Conservation (phyloP, 1,140 invertebrate genomes). For the Lordiphosa mommai region DNA sequence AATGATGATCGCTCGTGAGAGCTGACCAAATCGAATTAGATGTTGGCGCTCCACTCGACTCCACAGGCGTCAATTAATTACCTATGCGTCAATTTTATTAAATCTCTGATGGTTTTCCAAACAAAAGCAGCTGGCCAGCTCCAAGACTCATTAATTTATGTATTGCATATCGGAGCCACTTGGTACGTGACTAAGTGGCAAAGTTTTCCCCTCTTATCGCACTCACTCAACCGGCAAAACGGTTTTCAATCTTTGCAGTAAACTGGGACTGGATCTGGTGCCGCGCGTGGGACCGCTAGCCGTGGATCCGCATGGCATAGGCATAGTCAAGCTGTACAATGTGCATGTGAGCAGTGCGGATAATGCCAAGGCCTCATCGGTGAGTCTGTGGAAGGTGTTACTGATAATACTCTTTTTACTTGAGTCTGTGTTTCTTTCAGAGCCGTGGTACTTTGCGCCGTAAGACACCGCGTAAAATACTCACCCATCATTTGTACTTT, state of each 20-base stretch:
- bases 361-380: slow-evolving; percentile 87
- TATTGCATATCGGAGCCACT: slow-evolving; percentile 16
- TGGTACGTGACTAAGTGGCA: slow-evolving; percentile 53
- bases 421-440: slow-evolving; percentile 52
- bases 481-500: slow-evolving; percentile 91
- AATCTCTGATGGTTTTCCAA: slow-evolving; percentile 41
- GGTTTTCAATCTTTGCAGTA: slow-evolving; percentile 84
- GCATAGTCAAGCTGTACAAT: slow-evolving; percentile 92
- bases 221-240: slow-evolving; percentile 23
- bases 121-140: slow-evolving; percentile 30
- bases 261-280: slow-evolving; percentile 94
- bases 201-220: slow-evolving; percentile 43
- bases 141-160: slow-evolving; percentile 27
- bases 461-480: slow-evolving; percentile 85
- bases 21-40: slow-evolving; percentile 65
- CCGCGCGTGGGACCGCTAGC: slow-evolving; percentile 92
- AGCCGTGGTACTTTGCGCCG: slow-evolving; percentile 85
- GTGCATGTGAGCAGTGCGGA: slow-evolving; percentile 91
- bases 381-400: slow-evolving; percentile 77
- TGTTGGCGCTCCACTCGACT: slow-evolving; percentile 51
- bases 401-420: neutral
- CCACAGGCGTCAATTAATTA: slow-evolving; percentile 59
- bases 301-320: slow-evolving; percentile 92
- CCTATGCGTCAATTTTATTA: slow-evolving; percentile 51
- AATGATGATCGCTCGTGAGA: slow-evolving; percentile 54